Percentiles rank a stretch among this genome's conserved stretches.
Conservation (phyloP, 1,140 invertebrate genomes). For the Penaeus japonicus region DNA sequence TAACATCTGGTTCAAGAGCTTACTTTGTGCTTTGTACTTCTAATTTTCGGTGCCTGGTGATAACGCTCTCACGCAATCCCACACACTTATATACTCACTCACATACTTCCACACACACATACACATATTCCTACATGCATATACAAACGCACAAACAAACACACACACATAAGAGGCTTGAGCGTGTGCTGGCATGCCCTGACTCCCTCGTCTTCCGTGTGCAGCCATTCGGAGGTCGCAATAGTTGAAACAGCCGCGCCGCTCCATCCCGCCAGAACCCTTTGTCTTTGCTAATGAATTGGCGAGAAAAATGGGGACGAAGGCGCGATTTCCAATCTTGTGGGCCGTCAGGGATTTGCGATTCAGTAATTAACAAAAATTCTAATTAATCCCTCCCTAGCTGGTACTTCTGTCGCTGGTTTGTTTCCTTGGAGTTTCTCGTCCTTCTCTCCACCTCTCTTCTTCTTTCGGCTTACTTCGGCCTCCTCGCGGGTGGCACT, state of each 20-base stretch:
- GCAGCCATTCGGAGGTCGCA: too few species aligned
- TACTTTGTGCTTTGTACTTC: too few species aligned
- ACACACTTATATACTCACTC: neutral
- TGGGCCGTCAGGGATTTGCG: constrained; percentile 44
- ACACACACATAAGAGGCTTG: neutral
- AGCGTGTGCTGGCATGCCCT: too few species aligned
- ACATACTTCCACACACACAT: constrained; percentile 14
- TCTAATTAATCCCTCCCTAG: constrained; percentile 30
- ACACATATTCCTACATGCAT: neutral
- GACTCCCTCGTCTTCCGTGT: too few species aligned
- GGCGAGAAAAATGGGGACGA: constrained; percentile 43
- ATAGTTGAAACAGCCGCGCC: too few species aligned
- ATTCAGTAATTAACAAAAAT: constrained; percentile 55
- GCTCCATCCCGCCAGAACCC: neutral
- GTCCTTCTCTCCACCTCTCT: neutral
- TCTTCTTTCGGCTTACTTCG: too few species aligned
- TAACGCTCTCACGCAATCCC: neutral
- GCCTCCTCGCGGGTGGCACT: too few species aligned
- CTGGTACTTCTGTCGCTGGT: neutral
- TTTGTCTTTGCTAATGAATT: constrained; percentile 54
- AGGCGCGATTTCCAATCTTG: constrained; percentile 55
- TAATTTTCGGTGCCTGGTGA: neutral
- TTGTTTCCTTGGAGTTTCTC: neutral
- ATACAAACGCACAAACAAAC: neutral
- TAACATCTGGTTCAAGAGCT: too few species aligned